Base-by-base conservation (phyloP, 1,140 invertebrate species). In the Acyrthosiphon pisum region DNA sequence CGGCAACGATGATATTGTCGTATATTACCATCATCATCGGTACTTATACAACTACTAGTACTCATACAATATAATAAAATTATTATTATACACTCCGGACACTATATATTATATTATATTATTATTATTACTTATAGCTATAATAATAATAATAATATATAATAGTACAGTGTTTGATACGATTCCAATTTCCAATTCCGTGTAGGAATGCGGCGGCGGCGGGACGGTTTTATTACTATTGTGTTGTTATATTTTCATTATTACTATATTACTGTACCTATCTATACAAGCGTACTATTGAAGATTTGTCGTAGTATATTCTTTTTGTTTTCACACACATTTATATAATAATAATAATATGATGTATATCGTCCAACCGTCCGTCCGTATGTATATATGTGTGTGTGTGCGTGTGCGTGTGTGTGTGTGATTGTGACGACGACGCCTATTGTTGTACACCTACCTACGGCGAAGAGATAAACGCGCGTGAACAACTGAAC, bases 101-200 rank as follows among this genome's bases (percentile, higher is more conserved):
- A 22, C 44, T 50, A 88, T 87, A 87, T 46, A 46, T 84, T 84
- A 84, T 84, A 84, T 26, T 86, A 86, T 86, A 46, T 30, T 30
- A 30, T 26, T 44, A 86, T 26, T 86, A 44, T 44, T 87, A 87
- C 60, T 76, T 84, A 84, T 41, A 41, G 37, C 41, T 84, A 23
- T 41, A 76, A 76, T 76, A 76, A 6, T 68, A 83, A 83, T 83
- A 83, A 83, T 83, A 30, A 60, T 30, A 18, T 44, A 53, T 88
- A 50, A 88, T 53, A 26, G 8, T 50, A 35, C 48, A 93, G 48
- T 30, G n/a, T 84, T 93, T 48, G 48, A 84, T 93, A 50, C 91
- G 91, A 93, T 93, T 93, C 81, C 81, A 81, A 84, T 83, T 81
- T 93, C 76, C 91, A 81, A 92, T 92, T 92, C 91, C 91, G 91